Evolutionary conservation across 2,888 invertebrate species (phyloP), one percentile per base, ranked within the genome.

Genomic region (Drosophila colorata): DNA sequence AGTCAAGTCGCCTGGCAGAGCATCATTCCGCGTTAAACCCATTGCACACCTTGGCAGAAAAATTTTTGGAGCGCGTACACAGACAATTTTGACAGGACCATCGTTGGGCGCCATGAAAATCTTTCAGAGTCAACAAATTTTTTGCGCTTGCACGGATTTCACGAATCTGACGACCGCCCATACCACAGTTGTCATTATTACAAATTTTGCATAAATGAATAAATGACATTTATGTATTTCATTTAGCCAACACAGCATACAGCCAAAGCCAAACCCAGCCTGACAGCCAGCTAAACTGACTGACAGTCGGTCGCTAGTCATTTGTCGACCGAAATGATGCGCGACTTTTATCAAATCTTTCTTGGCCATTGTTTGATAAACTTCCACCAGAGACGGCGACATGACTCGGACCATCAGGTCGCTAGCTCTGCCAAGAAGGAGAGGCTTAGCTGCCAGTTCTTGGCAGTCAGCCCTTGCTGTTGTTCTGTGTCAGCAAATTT

Each of bases 151-250:
- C 74, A 74, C 66, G 67, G 74, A 76, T 80, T 78, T 84, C 28
- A 74, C 41, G 63, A 65, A 66, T 72, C 56, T 44, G 46, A 58
- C 40, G 51, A 41, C 38, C 28, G 20, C 18, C 3, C n/a, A 33
- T 13, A 13, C 33, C 33, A 33, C 57, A 67, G 74, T 78, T 72
- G 78, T 86, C 87, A 82, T 86, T 82, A 87, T 85, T 76, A 80
- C 83, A 81, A 85, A 80, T 86, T 86, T 86, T 86, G 87, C 86
- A 85, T 86, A 86, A 86, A 86, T 83, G 78, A 85, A 85, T 78
- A 76, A 77, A 77, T 75, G 81, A 87, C 85, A 86, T 86, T 86
- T 86, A 80, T 85, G 74, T 80, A 83, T 83, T 78, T 71, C 81
- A 77, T 80, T 85, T 79, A 77, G 83, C 69, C 72, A 78, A 48